Evolutionary conservation across 1,140 invertebrate genomes (phyloP), one percentile per base, ranked within the genome.

Genomic region (Bombus confusus): DNA sequence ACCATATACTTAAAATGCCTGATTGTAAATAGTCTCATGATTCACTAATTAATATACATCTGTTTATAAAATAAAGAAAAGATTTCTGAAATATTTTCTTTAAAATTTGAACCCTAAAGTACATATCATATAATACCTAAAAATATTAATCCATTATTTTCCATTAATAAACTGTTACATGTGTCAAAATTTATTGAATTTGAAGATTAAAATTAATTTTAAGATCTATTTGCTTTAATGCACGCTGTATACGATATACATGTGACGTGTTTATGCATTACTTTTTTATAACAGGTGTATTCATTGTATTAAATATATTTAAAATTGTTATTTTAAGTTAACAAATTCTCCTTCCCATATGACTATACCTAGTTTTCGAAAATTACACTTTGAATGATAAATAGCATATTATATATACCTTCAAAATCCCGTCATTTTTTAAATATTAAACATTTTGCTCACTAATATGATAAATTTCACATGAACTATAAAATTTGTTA

Each of bases 111-210:
- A 81, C 62, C 79, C 79, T 81, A 81, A 85, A 85, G 78, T 89
- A 86, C 85, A 89, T 89, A 89, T 89, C 87, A 80, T 52, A 89
- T 86, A 80, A 89, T 89, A 84, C 80, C 84, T 89, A 89, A 84
- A 89, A 89, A 88, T 89, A 81, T 87, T 86, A 86, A 89, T 89
- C 76, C 73, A 83, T 89, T 83, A 87, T 89, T 89, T 89, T 89
- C 87, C 87, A 89, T 89, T 89, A 89, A 89, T 89, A 78, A 89
- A 89, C 77, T 89, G 87, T 89, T 86, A 83, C 69, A 62, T 43
- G 39, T 62, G 66, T 85, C 12, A 86, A 47, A 75, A 86, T 83
- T 88, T 68, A 77, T 66, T 77, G 74, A 77, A 59, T 74, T 86
- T 18, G 52, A 80, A 66, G 75, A 71, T 5, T 79, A 81, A 62